phyloP scores from a whole-genome alignment of 2,113 vertebrate genomes.

The Lasiurus cinereus region DNA sequence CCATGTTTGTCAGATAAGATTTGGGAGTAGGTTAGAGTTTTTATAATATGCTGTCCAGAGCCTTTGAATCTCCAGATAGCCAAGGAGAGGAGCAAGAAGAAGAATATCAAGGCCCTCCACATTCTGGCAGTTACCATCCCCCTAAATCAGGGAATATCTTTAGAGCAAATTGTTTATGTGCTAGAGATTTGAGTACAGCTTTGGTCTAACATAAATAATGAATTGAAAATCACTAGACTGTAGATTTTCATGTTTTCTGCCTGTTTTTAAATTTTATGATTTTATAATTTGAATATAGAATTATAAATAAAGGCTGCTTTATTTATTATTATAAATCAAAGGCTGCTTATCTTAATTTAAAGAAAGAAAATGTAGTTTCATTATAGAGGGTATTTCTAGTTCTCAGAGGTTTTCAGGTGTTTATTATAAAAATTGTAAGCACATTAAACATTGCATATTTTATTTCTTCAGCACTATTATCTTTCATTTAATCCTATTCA shows the following conservation, averaged over 20 bases:
- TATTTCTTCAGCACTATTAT: background rate
- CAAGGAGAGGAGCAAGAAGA: background rate
- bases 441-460: background rate
- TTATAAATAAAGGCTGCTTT: no score
- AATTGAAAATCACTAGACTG: background rate
- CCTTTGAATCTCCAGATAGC: background rate
- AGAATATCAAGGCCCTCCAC: background rate
- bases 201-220: background rate
- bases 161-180: background rate
- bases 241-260: background rate
- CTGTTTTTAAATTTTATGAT: background rate
- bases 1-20: background rate
- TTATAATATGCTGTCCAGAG: background rate
- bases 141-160: background rate
- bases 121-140: background rate
- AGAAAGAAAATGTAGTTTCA: background rate
- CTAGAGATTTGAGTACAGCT: background rate
- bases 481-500: slow-evolving; percentile 23
- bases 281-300: slow-evolving; percentile 16
- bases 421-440: background rate
- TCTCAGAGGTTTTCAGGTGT: background rate
- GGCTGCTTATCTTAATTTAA: background rate
- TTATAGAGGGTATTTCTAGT: background rate
- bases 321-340: background rate
- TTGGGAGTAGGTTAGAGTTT: background rate